Evolutionary conservation across 2,888 invertebrate species (phyloP).

Genomic region (Thecocarcelia acutangulata): DNA sequence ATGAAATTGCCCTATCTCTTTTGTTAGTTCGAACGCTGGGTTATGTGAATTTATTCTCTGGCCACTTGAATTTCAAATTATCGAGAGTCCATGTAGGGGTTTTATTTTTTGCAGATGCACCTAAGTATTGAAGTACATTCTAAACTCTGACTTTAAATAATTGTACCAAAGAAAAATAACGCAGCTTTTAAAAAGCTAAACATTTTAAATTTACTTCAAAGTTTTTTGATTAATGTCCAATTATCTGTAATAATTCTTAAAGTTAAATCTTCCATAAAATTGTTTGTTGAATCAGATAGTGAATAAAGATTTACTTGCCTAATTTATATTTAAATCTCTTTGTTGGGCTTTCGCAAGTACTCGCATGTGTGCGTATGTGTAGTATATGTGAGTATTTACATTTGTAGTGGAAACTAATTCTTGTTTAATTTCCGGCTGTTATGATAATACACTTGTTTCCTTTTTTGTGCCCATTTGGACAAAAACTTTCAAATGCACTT

Average conservation of each 20-base stretch:
- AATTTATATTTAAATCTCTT: neutral
- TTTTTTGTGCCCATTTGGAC: constrained; percentile 45
- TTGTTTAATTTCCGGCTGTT: constrained; percentile 64
- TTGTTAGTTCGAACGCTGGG: too few relatives aligned
- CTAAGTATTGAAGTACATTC: too few relatives aligned
- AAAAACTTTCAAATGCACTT: constrained; percentile 51
- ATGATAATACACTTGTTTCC: constrained; percentile 60
- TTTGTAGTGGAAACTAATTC: constrained; percentile 56
- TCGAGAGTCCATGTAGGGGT: too few relatives aligned
- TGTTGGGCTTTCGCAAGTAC: neutral
- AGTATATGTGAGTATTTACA: constrained; percentile 14
- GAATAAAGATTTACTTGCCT: neutral
- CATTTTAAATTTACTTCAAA: neutral
- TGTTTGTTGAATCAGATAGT: constrained; percentile 11
- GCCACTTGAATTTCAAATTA: too few relatives aligned
- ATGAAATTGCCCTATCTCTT: too few relatives aligned
- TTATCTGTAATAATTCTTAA: constrained; percentile 3
- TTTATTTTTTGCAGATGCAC: too few relatives aligned
- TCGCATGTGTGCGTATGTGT: neutral
- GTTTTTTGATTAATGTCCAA: neutral
- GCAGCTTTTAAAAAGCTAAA: too few relatives aligned
- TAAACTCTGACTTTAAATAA: too few relatives aligned
- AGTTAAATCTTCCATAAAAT: constrained; percentile 41
- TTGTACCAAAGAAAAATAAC: too few relatives aligned
- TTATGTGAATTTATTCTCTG: too few relatives aligned